Percentiles rank a stretch among this genome's conserved stretches.
Evolutionary conservation across 2,888 invertebrate genomes (phyloP).

Genomic region (Erebia ligea): DNA sequence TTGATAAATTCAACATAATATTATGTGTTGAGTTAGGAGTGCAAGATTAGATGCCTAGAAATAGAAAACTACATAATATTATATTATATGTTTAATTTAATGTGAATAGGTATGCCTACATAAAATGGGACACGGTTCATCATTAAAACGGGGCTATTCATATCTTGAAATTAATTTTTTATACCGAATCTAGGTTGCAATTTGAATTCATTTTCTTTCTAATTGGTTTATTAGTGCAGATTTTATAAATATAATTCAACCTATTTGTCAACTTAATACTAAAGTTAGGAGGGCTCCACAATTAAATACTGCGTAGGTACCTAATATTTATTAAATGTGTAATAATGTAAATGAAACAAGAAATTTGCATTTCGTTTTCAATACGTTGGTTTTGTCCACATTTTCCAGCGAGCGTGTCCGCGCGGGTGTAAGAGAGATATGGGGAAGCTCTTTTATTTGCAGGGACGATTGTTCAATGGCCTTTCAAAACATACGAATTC

Average conservation of each 20-base stretch:
- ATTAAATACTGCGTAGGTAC: too few relatives aligned
- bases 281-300: too few relatives aligned
- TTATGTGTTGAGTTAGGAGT: too few relatives aligned
- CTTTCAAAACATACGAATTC: slow-evolving; percentile 32
- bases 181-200: slow-evolving; percentile 2
- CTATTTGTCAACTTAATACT: too few relatives aligned
- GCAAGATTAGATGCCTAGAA: not conserved
- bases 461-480: slow-evolving; percentile 30
- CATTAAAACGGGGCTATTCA: slow-evolving; percentile 6
- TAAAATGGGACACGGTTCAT: slow-evolving; percentile 13
- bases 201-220: slow-evolving; percentile 6
- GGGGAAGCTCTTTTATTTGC: slow-evolving; percentile 31
- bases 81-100: not conserved
- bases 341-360: not conserved
- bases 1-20: too few relatives aligned
- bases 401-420: slow-evolving; percentile 34
- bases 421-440: slow-evolving; percentile 36
- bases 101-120: not conserved
- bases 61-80: not conserved
- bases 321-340: not conserved
- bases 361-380: slow-evolving; percentile 4
- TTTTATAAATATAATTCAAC: too few relatives aligned
- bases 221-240: not conserved
- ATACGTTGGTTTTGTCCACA: slow-evolving; percentile 27
- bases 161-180: not conserved